Evolutionary conservation across 1,140 invertebrate species (phyloP).

Genomic region (Phthorimaea operculella): DNA sequence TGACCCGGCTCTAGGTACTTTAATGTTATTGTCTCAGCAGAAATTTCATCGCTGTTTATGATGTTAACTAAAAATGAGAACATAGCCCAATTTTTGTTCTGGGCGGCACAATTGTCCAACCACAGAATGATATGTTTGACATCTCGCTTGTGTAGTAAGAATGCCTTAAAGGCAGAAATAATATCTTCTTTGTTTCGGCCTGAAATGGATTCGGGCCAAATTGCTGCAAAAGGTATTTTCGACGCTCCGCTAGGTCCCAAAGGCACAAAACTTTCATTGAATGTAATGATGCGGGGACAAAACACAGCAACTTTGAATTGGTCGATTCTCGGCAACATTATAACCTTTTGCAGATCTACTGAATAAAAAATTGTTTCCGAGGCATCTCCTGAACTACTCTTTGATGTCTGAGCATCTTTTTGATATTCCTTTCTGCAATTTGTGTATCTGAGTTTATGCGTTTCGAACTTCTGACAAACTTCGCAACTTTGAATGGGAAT

Average conservation of each 20-base stretch:
- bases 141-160: slow-evolving; percentile 9
- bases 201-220: slow-evolving; percentile 14
- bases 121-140: slow-evolving; percentile 22
- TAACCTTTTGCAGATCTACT: slow-evolving; percentile 15
- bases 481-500: not conserved
- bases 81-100: slow-evolving; percentile 19
- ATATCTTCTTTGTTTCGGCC: slow-evolving; percentile 15
- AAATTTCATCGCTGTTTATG: slow-evolving; percentile 9
- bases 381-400: too few relatives aligned
- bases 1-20: slow-evolving; percentile 16
- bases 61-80: slow-evolving; percentile 18
- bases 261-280: slow-evolving; percentile 29
- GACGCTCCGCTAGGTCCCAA: slow-evolving; percentile 13
- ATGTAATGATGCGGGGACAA: slow-evolving; percentile 22
- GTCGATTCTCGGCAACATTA: slow-evolving; percentile 25
- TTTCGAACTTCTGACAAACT: not conserved
- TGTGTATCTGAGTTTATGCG: not conserved
- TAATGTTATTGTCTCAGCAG: slow-evolving; percentile 8
- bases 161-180: slow-evolving; percentile 7
- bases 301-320: slow-evolving; percentile 23
- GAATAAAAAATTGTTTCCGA: slow-evolving; percentile 7
- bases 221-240: slow-evolving; percentile 9
- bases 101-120: not conserved
- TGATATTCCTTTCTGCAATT: not conserved
- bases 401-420: not conserved